Conservation (phyloP, 2,888 invertebrate species). For the Eilema sororculum region DNA sequence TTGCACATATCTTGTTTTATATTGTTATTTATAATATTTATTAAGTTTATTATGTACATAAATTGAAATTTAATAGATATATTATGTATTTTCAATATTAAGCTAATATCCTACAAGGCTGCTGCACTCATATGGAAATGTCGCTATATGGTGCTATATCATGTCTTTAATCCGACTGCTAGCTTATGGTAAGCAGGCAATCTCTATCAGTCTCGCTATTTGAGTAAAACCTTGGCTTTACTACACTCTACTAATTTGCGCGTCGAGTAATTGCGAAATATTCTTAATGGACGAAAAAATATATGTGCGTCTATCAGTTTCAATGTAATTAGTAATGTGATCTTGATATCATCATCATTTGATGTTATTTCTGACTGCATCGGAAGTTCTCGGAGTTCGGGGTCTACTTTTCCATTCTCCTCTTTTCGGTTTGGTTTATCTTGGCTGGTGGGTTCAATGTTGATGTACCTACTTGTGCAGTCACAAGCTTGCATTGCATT, state of each 20-base stretch:
- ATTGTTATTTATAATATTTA: no score
- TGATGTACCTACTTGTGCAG: no score
- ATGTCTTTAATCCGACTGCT: slow-evolving; percentile 10
- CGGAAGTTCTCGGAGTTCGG: no score
- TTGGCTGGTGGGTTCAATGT: no score
- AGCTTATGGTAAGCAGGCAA: background rate
- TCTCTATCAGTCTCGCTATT: slow-evolving; percentile 6
- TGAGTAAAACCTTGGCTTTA: slow-evolving; percentile 4
- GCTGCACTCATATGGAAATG: background rate
- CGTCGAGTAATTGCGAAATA: background rate
- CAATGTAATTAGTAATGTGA: no score
- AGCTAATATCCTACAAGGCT: background rate
- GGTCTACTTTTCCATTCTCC: background rate
- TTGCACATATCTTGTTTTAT: no score
- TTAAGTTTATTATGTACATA: no score
- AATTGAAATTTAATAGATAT: no score
- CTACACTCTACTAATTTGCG: slow-evolving; percentile 1
- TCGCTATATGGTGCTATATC: background rate
- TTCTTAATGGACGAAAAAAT: background rate
- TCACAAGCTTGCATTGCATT: no score
- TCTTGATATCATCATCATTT: background rate
- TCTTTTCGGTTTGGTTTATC: background rate
- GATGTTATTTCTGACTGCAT: background rate
- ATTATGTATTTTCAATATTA: background rate
- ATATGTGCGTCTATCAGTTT: background rate